Base-by-base conservation (phyloP, 2,888 invertebrate species). In the Drosophila lutescens region DNA sequence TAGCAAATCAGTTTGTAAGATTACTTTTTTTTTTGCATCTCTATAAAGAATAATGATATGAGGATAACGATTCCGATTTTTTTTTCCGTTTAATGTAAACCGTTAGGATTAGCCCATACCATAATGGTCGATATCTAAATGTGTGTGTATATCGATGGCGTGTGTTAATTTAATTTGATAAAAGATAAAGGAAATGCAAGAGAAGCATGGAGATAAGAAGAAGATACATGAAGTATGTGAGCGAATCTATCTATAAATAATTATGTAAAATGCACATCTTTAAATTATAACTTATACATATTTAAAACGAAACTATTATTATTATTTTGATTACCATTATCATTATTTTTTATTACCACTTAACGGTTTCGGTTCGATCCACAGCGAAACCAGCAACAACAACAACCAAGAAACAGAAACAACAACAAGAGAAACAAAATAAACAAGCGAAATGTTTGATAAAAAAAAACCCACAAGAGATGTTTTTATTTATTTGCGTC, bases 211-310 rank as follows among this genome's bases (percentile, higher is more conserved):
- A 36, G 30, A 59, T 49, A 4, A 47, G 8, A 34, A 17, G 32
- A 23, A 38, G 44, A 36, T 26, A 38, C 34, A 46, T 36, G 43
- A 44, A 63, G 61, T 38, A 63, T 63, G 47, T 32, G 66, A 65
- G 66, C 80, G 77, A 82, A 82, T 78, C 79, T 79, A 82, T 66
- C 38, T 49, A 67, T 67, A 47, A 67, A 67, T 66, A 50, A 61
- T 61, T 62, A 70, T 74, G 73, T 76, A 76, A 87, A 79, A 77
- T 78, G 76, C 80, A 77, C 76, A 85, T 78, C 71, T 83, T 83
- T 76, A 79, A 80, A 84, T 78, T 77, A 83, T 81, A 74, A 76
- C 74, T 75, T 73, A 74, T 77, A 70, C 47, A 76, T 74, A 74
- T 74, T 70, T 81, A 71, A 63, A 57, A 69, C 10, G 30, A 84